A percentile compares a stretch with the other conserved stretches of the same genome.
Conservation (phyloP, 2,797 vertebrate genomes). For the Erethizon dorsatum region DNA sequence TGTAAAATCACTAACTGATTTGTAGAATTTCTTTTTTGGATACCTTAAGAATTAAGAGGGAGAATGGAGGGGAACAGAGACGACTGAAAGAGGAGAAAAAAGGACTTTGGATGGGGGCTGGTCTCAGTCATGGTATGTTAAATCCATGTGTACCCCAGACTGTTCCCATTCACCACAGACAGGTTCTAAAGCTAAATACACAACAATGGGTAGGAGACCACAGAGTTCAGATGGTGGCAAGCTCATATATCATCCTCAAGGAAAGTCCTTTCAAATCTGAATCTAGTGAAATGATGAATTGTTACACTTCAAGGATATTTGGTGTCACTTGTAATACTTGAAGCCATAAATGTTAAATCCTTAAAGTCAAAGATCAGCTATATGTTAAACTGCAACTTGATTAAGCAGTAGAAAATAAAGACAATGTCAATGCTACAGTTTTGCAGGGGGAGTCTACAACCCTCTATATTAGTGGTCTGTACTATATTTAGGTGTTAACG, state of each 20-base stretch:
- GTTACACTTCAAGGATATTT: background rate
- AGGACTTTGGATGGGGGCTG: background rate
- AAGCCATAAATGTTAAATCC: constrained; percentile 25
- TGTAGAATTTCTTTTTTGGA: background rate
- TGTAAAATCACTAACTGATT: background rate
- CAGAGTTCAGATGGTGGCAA: background rate
- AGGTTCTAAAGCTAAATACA: background rate
- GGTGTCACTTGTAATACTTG: background rate
- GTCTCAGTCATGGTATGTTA: background rate
- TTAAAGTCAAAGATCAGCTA: background rate
- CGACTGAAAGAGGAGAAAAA: background rate
- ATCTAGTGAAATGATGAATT: background rate
- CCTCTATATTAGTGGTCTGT: background rate
- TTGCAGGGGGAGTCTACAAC: background rate
- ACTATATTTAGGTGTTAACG: background rate
- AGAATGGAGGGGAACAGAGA: background rate
- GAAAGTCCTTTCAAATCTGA: background rate
- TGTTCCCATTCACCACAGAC: background rate
- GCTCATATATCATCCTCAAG: background rate
- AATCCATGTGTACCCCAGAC: background rate
- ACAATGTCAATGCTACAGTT: background rate
- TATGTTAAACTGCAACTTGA: background rate
- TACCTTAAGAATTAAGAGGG: background rate
- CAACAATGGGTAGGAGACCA: background rate
- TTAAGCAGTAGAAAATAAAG: background rate